Conservation (phyloP, 2,113 vertebrate genomes). For the Aphyosemion australe region DNA sequence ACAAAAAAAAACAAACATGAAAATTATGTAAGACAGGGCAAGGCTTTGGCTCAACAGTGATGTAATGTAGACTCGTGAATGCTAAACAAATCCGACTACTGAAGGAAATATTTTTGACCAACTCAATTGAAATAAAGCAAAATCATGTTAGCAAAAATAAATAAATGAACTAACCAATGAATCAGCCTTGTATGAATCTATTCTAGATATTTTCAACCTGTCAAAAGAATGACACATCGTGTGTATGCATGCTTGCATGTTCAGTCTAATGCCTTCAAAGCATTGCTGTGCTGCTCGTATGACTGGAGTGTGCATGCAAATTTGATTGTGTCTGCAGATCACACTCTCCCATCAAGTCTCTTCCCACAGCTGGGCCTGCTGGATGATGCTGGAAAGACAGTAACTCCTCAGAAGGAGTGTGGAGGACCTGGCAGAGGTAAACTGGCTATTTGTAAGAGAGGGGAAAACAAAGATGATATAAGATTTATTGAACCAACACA, state of each 20-base stretch:
- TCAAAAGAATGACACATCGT: not conserved
- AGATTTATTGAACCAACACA: constrained; percentile 75
- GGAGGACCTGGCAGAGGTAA: constrained; percentile 60
- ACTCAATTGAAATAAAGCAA: too few species aligned
- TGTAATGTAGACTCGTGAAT: too few species aligned
- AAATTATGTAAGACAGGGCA: too few species aligned
- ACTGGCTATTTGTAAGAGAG: constrained; percentile 60
- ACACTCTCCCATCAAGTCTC: constrained; percentile 56
- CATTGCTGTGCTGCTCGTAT: constrained; percentile 4
- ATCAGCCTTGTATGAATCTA: too few species aligned
- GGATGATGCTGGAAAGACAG: constrained; percentile 61
- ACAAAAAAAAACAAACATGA: too few species aligned
- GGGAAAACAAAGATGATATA: constrained; percentile 65
- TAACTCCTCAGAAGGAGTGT: constrained; percentile 50
- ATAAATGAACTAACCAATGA: too few species aligned
- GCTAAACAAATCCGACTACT: too few species aligned
- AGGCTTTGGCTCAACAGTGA: too few species aligned
- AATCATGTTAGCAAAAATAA: too few species aligned
- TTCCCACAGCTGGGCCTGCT: constrained; percentile 41
- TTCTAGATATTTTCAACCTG: too few species aligned
- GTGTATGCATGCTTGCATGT: not conserved
- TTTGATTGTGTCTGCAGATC: constrained; percentile 48
- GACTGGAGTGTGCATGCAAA: constrained; percentile 40
- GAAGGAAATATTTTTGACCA: too few species aligned
- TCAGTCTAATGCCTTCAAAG: constrained; percentile 25